A percentile compares a stretch with the other conserved stretches of the same genome.
Conservation (phyloP, 2,888 invertebrate genomes). For the Nomada ferruginata region DNA sequence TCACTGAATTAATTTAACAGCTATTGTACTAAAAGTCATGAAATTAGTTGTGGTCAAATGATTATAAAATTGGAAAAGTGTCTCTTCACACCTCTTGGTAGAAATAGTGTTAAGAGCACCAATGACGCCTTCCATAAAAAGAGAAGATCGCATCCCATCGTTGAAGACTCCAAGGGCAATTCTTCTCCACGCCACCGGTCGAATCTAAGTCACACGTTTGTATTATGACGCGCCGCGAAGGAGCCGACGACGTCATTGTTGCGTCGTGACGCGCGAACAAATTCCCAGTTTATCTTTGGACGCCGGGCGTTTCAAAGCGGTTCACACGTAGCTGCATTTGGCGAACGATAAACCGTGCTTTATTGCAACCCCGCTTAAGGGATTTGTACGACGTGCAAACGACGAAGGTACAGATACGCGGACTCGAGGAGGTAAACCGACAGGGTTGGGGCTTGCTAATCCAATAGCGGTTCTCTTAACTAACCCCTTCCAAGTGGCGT, state of each 20-base stretch:
- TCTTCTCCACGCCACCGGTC: neutral
- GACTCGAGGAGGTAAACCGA: conserved; percentile 73
- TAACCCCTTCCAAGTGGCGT: conserved; percentile 77
- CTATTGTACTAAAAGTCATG: too few relatives aligned
- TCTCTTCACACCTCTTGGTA: too few relatives aligned
- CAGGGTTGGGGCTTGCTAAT: conserved; percentile 68
- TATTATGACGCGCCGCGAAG: conserved; percentile 23
- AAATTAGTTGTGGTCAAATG: too few relatives aligned
- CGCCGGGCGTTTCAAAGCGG: conserved; percentile 51
- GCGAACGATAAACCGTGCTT: conserved; percentile 79
- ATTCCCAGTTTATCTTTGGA: conserved; percentile 52
- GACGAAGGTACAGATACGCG: conserved; percentile 76
- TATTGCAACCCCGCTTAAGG: conserved; percentile 79
- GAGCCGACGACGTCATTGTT: conserved; percentile 11
- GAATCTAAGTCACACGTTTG: conserved; percentile 13
- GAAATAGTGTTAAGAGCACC: too few relatives aligned
- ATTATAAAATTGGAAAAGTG: too few relatives aligned
- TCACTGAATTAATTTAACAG: too few relatives aligned
- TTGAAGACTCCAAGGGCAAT: neutral
- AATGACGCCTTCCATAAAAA: too few relatives aligned
- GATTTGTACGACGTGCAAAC: conserved; percentile 81
- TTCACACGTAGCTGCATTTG: conserved; percentile 66
- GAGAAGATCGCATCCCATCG: neutral
- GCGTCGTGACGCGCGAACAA: conserved; percentile 47
- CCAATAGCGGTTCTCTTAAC: conserved; percentile 80